Conservation (phyloP, 2,888 invertebrate genomes). For the Coelogynopora nodosa region DNA sequence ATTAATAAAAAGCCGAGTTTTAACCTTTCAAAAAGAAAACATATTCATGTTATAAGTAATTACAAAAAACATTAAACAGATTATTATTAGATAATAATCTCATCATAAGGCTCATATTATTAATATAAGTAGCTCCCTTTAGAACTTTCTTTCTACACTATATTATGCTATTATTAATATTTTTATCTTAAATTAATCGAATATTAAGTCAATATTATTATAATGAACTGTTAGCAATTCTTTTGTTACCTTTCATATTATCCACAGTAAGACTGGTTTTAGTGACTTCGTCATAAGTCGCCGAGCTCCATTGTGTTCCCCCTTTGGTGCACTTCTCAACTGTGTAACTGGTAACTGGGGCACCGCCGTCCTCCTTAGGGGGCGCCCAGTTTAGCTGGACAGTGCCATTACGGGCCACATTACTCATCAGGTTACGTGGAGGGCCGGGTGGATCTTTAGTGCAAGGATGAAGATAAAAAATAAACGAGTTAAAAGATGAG, state of each 20-base stretch:
- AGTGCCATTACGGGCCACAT: constrained; percentile 53
- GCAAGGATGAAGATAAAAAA: not conserved
- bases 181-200: too few relatives aligned
- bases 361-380: constrained; percentile 51
- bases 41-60: too few relatives aligned
- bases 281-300: constrained; percentile 5
- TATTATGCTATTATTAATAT: too few relatives aligned
- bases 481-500: too few relatives aligned
- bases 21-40: too few relatives aligned
- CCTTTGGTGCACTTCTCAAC: constrained; percentile 58
- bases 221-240: not conserved
- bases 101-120: too few relatives aligned
- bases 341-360: constrained; percentile 51
- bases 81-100: too few relatives aligned
- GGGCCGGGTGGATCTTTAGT: constrained; percentile 65
- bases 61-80: too few relatives aligned
- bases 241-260: not conserved
- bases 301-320: not conserved
- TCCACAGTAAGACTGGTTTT: not conserved
- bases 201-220: too few relatives aligned
- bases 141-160: too few relatives aligned
- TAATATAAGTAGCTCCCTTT: too few relatives aligned
- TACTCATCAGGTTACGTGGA: constrained; percentile 53
- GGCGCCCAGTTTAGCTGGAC: constrained; percentile 60
- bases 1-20: too few relatives aligned